Base-by-base conservation (phyloP, 2,888 invertebrate genomes). In the Hetaerina titia region DNA sequence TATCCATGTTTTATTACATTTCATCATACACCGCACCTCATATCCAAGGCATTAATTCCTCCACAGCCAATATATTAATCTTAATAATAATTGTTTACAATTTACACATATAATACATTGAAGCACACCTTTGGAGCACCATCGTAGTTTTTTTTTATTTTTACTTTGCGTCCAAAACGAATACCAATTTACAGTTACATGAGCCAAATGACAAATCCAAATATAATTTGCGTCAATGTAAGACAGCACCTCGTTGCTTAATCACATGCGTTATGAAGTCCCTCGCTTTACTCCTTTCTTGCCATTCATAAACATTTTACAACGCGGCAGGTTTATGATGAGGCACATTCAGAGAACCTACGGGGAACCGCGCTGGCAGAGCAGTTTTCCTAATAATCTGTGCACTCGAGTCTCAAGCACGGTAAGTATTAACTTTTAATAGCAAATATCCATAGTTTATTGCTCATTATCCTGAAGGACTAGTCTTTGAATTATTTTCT, bases 41-140 rank as follows among this genome's bases (percentile, higher is more conserved):
- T 74, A 92, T 15, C 74, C 69, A 92, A 69, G 69, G 92, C 92
- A 92, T 92, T n/a, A 92, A 89, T 69, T 69, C 56, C 45, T 56
- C 64, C 92, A 92, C 92, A 92, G 92, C 92, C 92, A 69, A 92
- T 45, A 74, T 92, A 92, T 92, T 69, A 31, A n/a, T 31, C 56
- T 92, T 74, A 92, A 69, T 58, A 22, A 56, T 74, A 57, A 56
- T 64, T 69, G 81, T 92, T 74, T 45, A 92, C 92, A 92, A 56
- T 92, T 69, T 69, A n/a, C 45, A 92, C 69, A 17, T 57, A 92
- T 69, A 31, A 25, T 92, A 92, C 69, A 92, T 56, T 92, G 56
- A 92, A 92, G 92, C 92, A 92, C 69, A 92, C 64, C 45, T 92
- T 57, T 56, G 92, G 69, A 92, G 92, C 92, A 92, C 92, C 92